Conservation (phyloP, 2,797 vertebrate species). For the Syngnathus acus region DNA sequence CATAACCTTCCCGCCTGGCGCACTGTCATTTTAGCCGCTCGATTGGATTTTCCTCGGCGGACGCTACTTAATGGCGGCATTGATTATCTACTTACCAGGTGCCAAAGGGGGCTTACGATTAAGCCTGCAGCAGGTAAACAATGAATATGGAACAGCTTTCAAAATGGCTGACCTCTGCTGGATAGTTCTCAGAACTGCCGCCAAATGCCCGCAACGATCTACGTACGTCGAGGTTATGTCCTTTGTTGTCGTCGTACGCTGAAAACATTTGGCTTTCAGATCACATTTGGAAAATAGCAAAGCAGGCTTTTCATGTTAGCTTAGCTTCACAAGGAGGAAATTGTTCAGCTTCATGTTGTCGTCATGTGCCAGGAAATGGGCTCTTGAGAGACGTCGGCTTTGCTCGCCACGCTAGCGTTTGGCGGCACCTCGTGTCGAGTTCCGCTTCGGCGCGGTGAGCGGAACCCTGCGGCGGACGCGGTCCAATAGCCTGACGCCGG, state of each 20-base stretch:
- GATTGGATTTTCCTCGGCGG: constrained; percentile 1
- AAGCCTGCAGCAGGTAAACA: not conserved
- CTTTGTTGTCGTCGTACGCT: too few species aligned
- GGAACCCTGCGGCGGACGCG: not conserved
- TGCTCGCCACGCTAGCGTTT: not conserved
- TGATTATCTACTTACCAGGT: not conserved
- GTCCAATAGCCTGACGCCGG: not conserved
- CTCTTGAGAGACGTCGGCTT: not conserved
- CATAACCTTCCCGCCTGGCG: not conserved
- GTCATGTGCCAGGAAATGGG: not conserved
- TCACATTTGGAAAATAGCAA: not conserved
- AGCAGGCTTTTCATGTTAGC: not conserved
- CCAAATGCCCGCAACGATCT: too few species aligned
- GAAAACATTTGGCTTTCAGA: too few species aligned
- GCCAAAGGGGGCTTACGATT: not conserved
- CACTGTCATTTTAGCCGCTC: not conserved
- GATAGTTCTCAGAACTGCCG: not conserved
- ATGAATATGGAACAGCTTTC: not conserved
- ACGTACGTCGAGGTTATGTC: too few species aligned
- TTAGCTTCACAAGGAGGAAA: not conserved
- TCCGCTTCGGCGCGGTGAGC: not conserved
- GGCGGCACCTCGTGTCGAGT: not conserved
- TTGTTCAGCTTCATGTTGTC: not conserved
- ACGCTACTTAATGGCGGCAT: constrained; percentile 3
- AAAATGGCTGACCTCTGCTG: constrained; percentile 1